Percentiles rank a stretch among this genome's conserved stretches.
These are phyloP conservation scores for Alviniconcha marisindica DNA, from an alignment of 1,140 invertebrate species.

Conservation along the genomic window DNA sequence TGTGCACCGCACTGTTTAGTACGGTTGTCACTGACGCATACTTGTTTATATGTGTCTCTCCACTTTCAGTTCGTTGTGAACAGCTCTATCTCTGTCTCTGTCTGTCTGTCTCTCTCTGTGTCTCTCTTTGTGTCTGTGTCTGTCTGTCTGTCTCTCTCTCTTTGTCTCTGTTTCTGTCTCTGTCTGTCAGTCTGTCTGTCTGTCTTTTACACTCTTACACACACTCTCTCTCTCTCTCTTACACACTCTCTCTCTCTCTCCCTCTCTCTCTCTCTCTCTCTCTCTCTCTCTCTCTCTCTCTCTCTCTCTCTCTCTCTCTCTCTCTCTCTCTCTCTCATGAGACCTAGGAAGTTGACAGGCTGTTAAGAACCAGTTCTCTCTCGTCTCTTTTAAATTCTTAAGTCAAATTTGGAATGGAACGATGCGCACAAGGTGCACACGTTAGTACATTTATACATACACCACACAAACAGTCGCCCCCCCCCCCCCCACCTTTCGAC, in stretches of 20 bases:
- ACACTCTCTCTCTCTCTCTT: not conserved
- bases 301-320: constrained; percentile 27
- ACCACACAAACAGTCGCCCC: too few species aligned
- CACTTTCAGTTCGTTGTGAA: too few species aligned
- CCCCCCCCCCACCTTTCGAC: too few species aligned
- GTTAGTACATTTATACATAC: too few species aligned
- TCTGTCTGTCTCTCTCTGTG: not conserved
- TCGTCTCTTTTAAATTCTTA: too few species aligned
- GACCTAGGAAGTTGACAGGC: too few species aligned
- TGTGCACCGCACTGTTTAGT: too few species aligned
- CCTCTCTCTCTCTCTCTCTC: constrained; percentile 4
- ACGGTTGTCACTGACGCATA: too few species aligned
- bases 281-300: constrained; percentile 23
- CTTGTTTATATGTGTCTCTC: too few species aligned
- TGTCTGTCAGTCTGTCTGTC: not conserved
- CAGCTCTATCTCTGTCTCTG: not conserved
- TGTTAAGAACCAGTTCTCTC: too few species aligned
- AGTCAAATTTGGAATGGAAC: too few species aligned
- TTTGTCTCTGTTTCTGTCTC: not conserved
- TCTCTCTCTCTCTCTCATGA: constrained; percentile 17
- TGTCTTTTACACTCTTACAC: not conserved
- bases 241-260: not conserved
- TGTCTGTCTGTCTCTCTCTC: not conserved
- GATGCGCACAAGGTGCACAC: too few species aligned
- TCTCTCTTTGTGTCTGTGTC: not conserved